These are phyloP conservation scores for Hemitrygon akajei DNA, from an alignment of 2,797 vertebrate species.

Conservation along the genomic window DNA sequence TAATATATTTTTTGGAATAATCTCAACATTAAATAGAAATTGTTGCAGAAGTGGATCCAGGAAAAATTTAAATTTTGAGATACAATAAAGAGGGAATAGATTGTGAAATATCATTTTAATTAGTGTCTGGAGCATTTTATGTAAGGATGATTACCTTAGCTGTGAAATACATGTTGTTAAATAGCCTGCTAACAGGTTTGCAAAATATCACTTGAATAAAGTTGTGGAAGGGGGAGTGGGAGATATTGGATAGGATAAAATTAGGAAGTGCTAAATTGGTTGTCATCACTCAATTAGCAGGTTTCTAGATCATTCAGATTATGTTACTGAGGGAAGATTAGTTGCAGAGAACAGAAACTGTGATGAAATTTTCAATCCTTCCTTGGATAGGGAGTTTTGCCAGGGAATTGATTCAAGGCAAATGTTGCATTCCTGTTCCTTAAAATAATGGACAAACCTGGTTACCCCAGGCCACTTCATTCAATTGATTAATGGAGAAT, in stretches of 20 bases:
- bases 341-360: neutral
- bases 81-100: neutral
- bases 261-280: neutral
- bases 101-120: neutral
- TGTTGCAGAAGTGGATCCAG: neutral
- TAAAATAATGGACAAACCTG: neutral
- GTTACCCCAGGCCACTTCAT: neutral
- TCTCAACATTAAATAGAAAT: neutral
- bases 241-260: neutral
- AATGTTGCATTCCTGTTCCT: neutral
- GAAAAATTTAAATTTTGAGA: slow-evolving; percentile 2
- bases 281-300: slow-evolving; percentile 4
- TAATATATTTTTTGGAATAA: neutral
- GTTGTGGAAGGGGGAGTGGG: neutral
- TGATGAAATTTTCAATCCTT: neutral
- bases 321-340: neutral
- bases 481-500: neutral
- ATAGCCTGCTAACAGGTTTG: neutral
- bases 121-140: neutral
- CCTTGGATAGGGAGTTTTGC: neutral
- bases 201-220: neutral
- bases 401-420: neutral
- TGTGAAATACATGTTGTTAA: neutral
- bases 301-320: neutral
- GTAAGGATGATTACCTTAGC: neutral